Base-by-base conservation (phyloP, 2,888 invertebrate species). In the Apotomis capreana region DNA sequence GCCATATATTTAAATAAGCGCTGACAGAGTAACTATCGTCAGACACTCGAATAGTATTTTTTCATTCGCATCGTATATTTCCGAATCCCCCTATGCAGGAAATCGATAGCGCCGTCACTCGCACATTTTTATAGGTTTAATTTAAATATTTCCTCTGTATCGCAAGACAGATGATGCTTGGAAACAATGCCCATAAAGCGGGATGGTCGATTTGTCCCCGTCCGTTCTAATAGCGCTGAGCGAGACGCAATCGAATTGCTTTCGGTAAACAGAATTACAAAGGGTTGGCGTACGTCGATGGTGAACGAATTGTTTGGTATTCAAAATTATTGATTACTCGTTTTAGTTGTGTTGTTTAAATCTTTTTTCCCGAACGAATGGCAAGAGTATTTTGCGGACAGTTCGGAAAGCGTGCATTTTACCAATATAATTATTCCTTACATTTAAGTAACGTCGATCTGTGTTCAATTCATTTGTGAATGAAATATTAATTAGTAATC, bases 181-280 rank as follows among this genome's bases (percentile, higher is more conserved):
- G 60, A 61, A 68, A 64, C 70, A 68, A 68, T 37, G 59, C 52
- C 81, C 79, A 79, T 80, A 80, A 81, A 82, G 81, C 81, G 83
- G 80, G 80, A 80, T 81, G 74, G 78, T 76, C 84, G 76, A 87
- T 87, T 84, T 85, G 81, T 87, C 84, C 80, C 77, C 81, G 83
- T 84, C 84, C 72, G 62, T 68, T 76, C 77, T 79, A 78, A 80
- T 81, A 81, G 79, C 78, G 81, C 80, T 78, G 79, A 77, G 74
- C 77, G 79, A 78, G 79, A 80, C 76, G 74, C 75, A 73, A 78
- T 62, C 36, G 61, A 69, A 69, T 69, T 55, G 69, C 55, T 61
- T 69, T 62, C 49, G 46, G 61, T 55, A 55, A 69, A 69, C 55
- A 69, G 13, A 55, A 55, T 64, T 55, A 55, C 10, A 64, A 69